These are phyloP conservation scores for Lycaon pictus DNA, from an alignment of 2,113 vertebrate genomes.

Conservation along the genomic window DNA sequence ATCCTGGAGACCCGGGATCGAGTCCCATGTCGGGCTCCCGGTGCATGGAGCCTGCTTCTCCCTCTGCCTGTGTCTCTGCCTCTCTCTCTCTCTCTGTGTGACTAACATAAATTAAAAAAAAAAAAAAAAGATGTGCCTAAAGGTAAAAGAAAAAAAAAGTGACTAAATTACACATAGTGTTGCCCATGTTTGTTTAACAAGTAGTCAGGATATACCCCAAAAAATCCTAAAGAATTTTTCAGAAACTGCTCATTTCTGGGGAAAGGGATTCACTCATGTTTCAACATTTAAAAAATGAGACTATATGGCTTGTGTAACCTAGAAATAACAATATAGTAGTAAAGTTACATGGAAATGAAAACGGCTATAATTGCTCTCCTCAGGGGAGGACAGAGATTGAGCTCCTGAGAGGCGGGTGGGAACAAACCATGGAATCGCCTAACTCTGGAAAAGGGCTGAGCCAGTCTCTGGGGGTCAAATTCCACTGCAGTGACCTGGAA, in stretches of 20 bases:
- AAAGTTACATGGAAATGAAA: background rate
- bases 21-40: background rate
- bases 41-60: background rate
- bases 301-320: background rate
- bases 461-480: constrained; percentile 1
- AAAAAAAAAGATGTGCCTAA: background rate
- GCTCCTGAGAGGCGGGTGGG: background rate
- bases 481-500: constrained; percentile 71
- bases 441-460: background rate
- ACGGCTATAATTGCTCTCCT: fast-evolving
- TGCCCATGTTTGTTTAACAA: background rate
- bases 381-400: background rate
- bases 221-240: background rate
- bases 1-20: background rate
- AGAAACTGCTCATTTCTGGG: background rate
- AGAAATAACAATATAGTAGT: background rate
- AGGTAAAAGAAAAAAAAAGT: background rate
- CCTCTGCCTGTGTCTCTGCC: background rate
- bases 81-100: background rate
- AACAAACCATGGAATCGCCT: background rate
- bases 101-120: background rate
- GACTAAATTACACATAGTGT: too few species aligned
- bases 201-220: background rate
- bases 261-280: background rate
- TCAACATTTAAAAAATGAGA: background rate